Evolutionary conservation across 2,797 vertebrate genomes (phyloP).

Genomic region (Amniataba percoides): DNA sequence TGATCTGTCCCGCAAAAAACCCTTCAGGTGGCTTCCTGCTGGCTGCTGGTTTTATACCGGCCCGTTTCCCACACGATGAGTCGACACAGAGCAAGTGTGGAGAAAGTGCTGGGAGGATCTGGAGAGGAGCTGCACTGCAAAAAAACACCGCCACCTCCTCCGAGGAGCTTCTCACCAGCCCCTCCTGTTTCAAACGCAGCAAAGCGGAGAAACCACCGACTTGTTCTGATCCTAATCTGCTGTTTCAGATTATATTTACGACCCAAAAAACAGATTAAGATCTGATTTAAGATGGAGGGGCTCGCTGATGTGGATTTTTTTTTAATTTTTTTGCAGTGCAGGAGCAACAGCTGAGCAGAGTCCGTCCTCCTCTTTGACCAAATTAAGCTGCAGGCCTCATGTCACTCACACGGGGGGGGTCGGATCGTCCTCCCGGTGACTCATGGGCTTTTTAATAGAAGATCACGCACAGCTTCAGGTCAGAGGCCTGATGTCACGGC

Average conservation of each 20-base stretch:
- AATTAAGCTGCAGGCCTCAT: conserved; percentile 67
- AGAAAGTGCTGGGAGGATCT: conserved; percentile 77
- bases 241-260: rapidly evolving
- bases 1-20: background rate
- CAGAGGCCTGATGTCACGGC: conserved; percentile 77
- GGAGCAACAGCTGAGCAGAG: conserved; percentile 77
- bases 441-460: conserved; percentile 83
- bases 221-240: rapidly evolving
- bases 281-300: background rate
- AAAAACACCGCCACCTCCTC: conserved; percentile 20
- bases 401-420: conserved; percentile 49
- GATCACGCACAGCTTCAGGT: conserved; percentile 64
- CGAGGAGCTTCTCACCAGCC: background rate
- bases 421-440: conserved; percentile 66
- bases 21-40: conserved; percentile 29
- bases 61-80: conserved; percentile 43
- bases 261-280: rapidly evolving
- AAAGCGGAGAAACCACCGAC: rapidly evolving
- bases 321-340: conserved; percentile 72
- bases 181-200: background rate
- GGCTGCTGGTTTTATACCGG: conserved; percentile 78
- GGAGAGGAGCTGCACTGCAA: conserved; percentile 57
- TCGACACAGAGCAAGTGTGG: conserved; percentile 50
- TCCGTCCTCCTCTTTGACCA: conserved; percentile 75
- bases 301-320: conserved; percentile 22